phyloP scores from a whole-genome alignment of 2,797 vertebrate genomes.

The Amazonetta brasiliensis region DNA sequence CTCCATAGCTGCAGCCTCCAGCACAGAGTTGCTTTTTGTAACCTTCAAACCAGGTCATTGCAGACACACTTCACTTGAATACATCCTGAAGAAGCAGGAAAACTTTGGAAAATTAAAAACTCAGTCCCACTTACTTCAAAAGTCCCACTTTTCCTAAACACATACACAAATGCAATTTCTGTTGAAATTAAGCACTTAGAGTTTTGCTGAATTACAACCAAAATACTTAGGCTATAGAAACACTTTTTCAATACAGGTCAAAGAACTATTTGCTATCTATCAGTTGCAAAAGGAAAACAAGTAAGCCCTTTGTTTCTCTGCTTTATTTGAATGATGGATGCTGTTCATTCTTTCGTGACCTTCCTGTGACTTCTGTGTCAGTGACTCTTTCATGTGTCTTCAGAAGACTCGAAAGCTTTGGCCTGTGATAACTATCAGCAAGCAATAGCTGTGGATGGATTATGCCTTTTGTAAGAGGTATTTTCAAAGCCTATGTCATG shows the following conservation, averaged over 20 bases:
- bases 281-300: slow-evolving; percentile 15
- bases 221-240: not conserved
- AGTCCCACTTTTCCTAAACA: not conserved
- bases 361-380: slow-evolving; percentile 9
- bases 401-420: slow-evolving; percentile 24
- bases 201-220: not conserved
- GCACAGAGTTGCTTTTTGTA: not conserved
- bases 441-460: slow-evolving; percentile 21
- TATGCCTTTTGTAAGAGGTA: slow-evolving; percentile 28
- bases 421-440: not conserved
- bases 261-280: not conserved
- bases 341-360: slow-evolving; percentile 28
- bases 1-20: not conserved
- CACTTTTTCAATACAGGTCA: not conserved
- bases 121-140: not conserved
- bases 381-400: slow-evolving; percentile 24
- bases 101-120: not conserved
- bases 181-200: not conserved
- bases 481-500: slow-evolving; percentile 54
- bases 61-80: not conserved
- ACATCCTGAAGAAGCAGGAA: not conserved
- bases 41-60: not conserved
- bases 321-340: slow-evolving; percentile 45
- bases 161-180: not conserved
- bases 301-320: slow-evolving; percentile 4